Evolutionary conservation across 2,113 vertebrate species (phyloP), one percentile per base, ranked within the genome.

Genomic region (Sisor rabdophorus): DNA sequence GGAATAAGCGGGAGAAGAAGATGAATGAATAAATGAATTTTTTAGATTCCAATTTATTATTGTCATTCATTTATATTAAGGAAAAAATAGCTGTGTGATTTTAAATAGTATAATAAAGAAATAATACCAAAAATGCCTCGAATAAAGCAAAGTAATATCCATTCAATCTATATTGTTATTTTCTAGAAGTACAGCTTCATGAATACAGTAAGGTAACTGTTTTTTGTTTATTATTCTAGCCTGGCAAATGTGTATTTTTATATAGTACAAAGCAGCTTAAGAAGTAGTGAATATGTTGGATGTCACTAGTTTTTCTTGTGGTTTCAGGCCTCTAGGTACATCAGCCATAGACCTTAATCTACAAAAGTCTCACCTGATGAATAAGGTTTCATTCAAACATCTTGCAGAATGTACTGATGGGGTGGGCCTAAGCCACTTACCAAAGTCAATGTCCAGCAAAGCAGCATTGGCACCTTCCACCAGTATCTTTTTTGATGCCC

Each of bases 401-500:
- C 17, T 52, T 68, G 63, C 60, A 50, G 16, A 30, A 5, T 78
- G 71, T 63, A 2, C 16, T 10, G 53, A 52, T 63, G 12, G 52
- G 65, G 15, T 44, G 44, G 52, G 67, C 22, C 47, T 40, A 52
- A 3, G 60, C 11, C 22, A 88, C 96, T 88, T 88, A 99, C 97
- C 97, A 84, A 99, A 99, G 91, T 98, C 96, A 58, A 98, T 99
- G 89, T 99, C 97, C 86, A 99, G 86, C 16, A 99, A 89, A 0
- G 96, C 95, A 77, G 96, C 96, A 73, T 99, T 99, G 83, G 97
- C 97, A 81, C 97, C 97, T 89, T 99, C 97, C 85, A 98, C 97
- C 86, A 99, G 90, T 85, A 99, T 98, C 85, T 94, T 98, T 91
- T 96, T 97, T 19, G 94, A 90, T 71, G 95, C 90, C 50, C 96